These are phyloP conservation scores for Tetraneura akinire DNA, from an alignment of 1,140 invertebrate species.

Conservation along the genomic window DNA sequence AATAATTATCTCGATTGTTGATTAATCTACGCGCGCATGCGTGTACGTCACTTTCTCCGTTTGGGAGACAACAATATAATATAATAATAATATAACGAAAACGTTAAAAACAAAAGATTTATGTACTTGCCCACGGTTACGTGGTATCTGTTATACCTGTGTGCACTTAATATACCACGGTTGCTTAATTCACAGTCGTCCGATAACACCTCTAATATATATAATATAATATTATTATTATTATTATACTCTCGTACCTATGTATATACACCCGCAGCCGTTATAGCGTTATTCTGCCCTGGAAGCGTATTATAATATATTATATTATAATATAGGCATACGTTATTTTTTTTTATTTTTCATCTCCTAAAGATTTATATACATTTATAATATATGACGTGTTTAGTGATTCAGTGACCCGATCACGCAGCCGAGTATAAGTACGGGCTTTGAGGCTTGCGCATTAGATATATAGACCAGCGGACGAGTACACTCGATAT, in stretches of 20 bases:
- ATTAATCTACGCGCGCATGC: background rate
- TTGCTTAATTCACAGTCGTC: background rate
- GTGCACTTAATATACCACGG: no score
- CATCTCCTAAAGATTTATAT: background rate
- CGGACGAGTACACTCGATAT: background rate
- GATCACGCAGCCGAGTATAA: background rate
- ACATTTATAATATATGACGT: background rate
- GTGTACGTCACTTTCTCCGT: constrained; percentile 8
- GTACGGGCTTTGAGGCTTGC: constrained; percentile 3
- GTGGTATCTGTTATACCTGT: background rate
- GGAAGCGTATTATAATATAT: no score
- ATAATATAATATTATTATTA: no score
- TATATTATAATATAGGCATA: no score
- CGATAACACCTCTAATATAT: background rate
- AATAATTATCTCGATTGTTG: constrained; percentile 26
- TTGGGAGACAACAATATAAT: constrained; percentile 2
- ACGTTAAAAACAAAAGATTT: constrained; percentile 8
- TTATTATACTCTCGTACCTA: no score
- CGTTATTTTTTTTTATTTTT: constrained; percentile 12
- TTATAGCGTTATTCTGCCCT: background rate
- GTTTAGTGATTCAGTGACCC: background rate
- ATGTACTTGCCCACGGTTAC: constrained; percentile 29
- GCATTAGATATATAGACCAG: background rate
- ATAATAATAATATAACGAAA: background rate
- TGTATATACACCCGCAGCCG: no score